Percentiles rank a stretch among this genome's conserved stretches.
Conservation (phyloP, 2,888 invertebrate genomes). For the Rhimphoctona megacephalus region DNA sequence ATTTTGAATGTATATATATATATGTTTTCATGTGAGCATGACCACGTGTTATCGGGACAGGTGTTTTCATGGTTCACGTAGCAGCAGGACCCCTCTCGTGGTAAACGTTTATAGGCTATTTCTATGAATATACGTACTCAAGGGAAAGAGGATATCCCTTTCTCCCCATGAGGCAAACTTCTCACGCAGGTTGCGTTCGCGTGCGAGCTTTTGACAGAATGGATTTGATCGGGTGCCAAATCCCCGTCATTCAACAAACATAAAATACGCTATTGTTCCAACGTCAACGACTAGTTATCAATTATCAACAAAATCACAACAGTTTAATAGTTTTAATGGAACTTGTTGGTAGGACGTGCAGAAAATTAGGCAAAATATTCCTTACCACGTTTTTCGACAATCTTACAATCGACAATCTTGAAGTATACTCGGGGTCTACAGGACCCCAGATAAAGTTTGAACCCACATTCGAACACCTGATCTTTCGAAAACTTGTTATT, state of each 20-base stretch:
- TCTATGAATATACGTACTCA: conserved; percentile 41
- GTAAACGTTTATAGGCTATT: conserved; percentile 33
- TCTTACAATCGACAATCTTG: no score
- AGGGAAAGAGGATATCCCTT: conserved; percentile 18
- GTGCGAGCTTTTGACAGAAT: conserved; percentile 46
- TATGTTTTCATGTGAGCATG: conserved; percentile 49
- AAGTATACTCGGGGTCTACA: no score
- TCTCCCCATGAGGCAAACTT: conserved; percentile 27
- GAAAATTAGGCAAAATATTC: no score
- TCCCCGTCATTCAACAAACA: conserved; percentile 36
- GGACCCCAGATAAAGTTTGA: no score
- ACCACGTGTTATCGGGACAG: conserved; percentile 62
- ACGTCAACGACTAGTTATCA: background rate
- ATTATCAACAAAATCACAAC: background rate
- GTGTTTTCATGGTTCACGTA: conserved; percentile 57
- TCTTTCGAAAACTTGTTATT: no score
- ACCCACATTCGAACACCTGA: no score
- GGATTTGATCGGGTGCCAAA: conserved; percentile 59
- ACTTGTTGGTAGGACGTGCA: no score
- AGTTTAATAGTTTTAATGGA: no score
- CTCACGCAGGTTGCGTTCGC: conserved; percentile 70
- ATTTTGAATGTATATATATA: conserved; percentile 6
- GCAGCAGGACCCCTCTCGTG: conserved; percentile 40
- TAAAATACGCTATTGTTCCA: background rate
- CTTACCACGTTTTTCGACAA: no score